phyloP scores from a whole-genome alignment of 64 coral and sea anemone genomes.

The Stichodactyla helianthus region DNA sequence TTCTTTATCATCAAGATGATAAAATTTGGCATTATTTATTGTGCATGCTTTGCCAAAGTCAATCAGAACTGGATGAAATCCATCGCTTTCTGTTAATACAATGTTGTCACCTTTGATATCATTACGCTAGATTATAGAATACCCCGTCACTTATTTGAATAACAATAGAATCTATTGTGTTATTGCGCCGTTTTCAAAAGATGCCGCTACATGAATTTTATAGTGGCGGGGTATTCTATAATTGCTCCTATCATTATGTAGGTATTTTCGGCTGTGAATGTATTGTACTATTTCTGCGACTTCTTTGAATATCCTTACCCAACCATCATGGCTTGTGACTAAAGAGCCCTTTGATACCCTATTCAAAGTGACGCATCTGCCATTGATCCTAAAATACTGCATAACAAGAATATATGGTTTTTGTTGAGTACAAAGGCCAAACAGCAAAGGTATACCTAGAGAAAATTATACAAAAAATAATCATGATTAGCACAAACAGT shows the following conservation, averaged over 20 bases:
- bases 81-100: constrained; percentile 13
- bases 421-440: constrained; percentile 1
- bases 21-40: constrained; percentile 39
- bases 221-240: too few species aligned
- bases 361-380: background rate
- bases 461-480: background rate
- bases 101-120: constrained; percentile 51
- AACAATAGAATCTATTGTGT: too few species aligned
- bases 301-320: constrained; percentile 26
- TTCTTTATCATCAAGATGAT: constrained; percentile 22
- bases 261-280: constrained; percentile 23
- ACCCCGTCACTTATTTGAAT: too few species aligned
- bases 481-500: background rate
- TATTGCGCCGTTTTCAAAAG: too few species aligned
- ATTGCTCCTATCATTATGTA: constrained; percentile 56
- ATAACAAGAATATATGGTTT: constrained; percentile 14
- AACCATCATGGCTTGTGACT: background rate
- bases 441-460: constrained; percentile 10
- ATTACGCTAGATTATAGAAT: too few species aligned
- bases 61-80: constrained; percentile 35
- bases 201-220: too few species aligned
- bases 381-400: constrained; percentile 23
- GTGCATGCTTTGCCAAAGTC: constrained; percentile 38
- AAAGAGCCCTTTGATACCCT: background rate
- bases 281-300: constrained; percentile 32